These are phyloP conservation scores for Orthonevra nobilis DNA, from an alignment of 2,888 invertebrate genomes.

Conservation along the genomic window DNA sequence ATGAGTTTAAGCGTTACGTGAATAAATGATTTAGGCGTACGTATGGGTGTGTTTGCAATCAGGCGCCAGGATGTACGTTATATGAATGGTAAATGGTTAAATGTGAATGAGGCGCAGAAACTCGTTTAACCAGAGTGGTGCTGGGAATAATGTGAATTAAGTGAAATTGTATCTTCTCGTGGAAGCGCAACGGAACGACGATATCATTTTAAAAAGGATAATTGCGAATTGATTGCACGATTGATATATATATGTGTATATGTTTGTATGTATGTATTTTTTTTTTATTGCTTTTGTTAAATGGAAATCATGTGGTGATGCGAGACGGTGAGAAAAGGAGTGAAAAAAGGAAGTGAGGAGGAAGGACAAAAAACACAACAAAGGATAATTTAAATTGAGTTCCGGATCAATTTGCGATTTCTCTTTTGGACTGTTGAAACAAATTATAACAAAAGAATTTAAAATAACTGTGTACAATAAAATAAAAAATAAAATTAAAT, in stretches of 20 bases:
- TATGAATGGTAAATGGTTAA: conserved; percentile 42
- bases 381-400: conserved; percentile 69
- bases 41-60: conserved; percentile 2
- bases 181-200: conserved; percentile 23
- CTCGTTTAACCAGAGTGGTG: conserved; percentile 29
- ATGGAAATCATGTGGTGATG: conserved; percentile 49
- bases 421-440: conserved; percentile 24
- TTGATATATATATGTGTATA: conserved; percentile 38
- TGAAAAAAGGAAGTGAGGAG: neutral
- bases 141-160: conserved; percentile 50
- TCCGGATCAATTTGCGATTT: conserved; percentile 58
- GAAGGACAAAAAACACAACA: conserved; percentile 53
- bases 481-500: conserved; percentile 33
- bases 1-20: conserved; percentile 9
- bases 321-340: conserved; percentile 9
- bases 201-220: conserved; percentile 51
- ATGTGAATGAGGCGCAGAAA: conserved; percentile 26
- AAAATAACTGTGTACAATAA: conserved; percentile 53
- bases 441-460: conserved; percentile 29
- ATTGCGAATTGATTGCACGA: conserved; percentile 67
- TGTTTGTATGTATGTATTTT: neutral
- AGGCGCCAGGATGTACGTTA: conserved; percentile 20
- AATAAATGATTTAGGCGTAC: conserved; percentile 19
- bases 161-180: conserved; percentile 19
- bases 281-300: conserved; percentile 27